phyloP scores from a whole-genome alignment of 2,113 vertebrate species.

The Craseonycteris thonglongyai region DNA sequence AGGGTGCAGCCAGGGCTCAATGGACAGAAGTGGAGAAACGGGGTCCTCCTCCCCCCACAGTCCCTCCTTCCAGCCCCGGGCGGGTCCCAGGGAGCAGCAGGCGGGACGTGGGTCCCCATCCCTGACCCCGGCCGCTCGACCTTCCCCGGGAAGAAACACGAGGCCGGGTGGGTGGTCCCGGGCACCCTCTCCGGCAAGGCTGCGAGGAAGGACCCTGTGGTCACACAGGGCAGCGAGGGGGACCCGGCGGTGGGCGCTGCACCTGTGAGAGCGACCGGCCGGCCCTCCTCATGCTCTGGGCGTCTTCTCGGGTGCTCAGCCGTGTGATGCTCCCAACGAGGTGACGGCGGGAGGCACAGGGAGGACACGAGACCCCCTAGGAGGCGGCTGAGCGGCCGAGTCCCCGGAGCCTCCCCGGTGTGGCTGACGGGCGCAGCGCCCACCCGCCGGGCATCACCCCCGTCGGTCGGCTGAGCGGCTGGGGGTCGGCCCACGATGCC shows the following conservation, averaged over 20 bases:
- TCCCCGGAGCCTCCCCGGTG: too few species aligned
- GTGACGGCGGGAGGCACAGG: neutral
- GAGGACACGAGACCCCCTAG: neutral
- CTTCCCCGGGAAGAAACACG: too few species aligned
- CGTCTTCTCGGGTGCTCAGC: neutral
- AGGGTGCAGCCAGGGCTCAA: too few species aligned
- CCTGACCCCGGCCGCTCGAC: too few species aligned
- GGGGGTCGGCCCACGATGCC: neutral
- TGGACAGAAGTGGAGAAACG: neutral
- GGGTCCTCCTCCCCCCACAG: neutral
- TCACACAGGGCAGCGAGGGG: neutral
- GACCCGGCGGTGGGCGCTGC: too few species aligned
- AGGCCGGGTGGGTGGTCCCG: too few species aligned
- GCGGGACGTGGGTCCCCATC: too few species aligned
- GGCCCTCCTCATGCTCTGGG: neutral
- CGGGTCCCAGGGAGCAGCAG: neutral
- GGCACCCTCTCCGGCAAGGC: too few species aligned
- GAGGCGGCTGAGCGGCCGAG: too few species aligned
- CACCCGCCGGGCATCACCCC: neutral
- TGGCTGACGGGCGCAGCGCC: accelerated
- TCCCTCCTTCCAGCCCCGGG: neutral
- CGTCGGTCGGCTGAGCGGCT: neutral
- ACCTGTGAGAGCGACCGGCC: too few species aligned
- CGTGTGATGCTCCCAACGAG: neutral
- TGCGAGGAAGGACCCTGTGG: too few species aligned